Evolutionary conservation across 2,797 vertebrate species (phyloP).

Genomic region (Micropoecilia bifurca): DNA sequence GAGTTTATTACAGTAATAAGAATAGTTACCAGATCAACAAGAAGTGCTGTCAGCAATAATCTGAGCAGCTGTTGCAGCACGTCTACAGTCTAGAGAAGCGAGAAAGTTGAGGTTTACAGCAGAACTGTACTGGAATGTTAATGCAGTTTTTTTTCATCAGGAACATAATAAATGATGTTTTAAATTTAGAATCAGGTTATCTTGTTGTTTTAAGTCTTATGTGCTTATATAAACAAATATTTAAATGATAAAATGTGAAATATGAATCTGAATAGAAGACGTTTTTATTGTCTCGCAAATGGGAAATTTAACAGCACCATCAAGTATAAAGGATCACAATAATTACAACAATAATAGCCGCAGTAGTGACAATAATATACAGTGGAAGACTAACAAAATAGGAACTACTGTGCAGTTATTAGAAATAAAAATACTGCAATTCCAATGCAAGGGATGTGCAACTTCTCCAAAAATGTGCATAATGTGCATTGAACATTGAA

Average conservation of each 20-base stretch:
- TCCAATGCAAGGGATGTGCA: too few relatives aligned
- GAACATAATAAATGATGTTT: background rate
- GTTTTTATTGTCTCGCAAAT: too few relatives aligned
- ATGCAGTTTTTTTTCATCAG: background rate
- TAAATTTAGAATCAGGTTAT: background rate
- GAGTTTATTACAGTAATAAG: background rate
- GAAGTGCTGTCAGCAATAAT: background rate
- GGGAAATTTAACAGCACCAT: too few relatives aligned
- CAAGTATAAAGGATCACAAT: too few relatives aligned
- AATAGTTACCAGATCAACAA: background rate
- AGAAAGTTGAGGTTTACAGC: slow-evolving; percentile 8
- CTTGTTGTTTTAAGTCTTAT: background rate
- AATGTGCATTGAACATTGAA: too few relatives aligned
- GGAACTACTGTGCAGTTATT: too few relatives aligned
- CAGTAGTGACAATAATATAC: too few relatives aligned
- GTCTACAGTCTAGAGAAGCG: slow-evolving; percentile 14
- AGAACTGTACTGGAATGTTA: background rate
- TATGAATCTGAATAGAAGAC: background rate
- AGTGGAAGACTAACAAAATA: too few relatives aligned
- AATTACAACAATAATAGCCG: too few relatives aligned
- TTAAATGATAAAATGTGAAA: background rate
- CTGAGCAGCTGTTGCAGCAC: slow-evolving; percentile 19
- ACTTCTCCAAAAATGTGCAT: too few relatives aligned
- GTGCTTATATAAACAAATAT: background rate
- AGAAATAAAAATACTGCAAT: too few relatives aligned